Percentiles rank a stretch among this genome's conserved stretches.
Conservation (phyloP, 92 coral and sea anemone genomes). For the Zoanthus sansibaricus region DNA sequence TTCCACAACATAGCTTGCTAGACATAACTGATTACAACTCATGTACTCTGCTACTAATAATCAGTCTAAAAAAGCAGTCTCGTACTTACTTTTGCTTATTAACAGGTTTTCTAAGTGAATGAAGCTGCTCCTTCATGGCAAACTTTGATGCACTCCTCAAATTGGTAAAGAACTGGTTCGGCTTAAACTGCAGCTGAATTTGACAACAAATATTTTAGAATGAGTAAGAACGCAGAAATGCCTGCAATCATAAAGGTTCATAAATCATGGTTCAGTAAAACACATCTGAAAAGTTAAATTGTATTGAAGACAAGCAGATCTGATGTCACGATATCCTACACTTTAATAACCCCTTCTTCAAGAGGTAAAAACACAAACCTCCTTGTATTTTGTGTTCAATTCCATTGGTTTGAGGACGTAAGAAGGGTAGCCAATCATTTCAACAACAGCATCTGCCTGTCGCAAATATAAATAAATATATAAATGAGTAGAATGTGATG, state of each 20-base stretch:
- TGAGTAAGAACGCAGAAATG: neutral
- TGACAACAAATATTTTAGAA: neutral
- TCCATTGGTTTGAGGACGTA: constrained; percentile 54
- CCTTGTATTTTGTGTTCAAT: constrained; percentile 68
- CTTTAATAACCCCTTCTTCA: neutral
- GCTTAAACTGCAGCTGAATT: constrained; percentile 67
- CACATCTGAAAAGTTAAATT: neutral
- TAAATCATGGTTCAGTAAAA: neutral
- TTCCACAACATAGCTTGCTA: too few species aligned
- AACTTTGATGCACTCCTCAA: constrained; percentile 47
- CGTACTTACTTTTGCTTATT: constrained; percentile 73
- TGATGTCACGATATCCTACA: neutral
- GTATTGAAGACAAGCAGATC: neutral
- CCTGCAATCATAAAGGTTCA: neutral
- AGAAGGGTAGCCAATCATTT: constrained; percentile 85
- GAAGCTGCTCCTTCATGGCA: constrained; percentile 19
- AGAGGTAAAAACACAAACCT: constrained; percentile 36
- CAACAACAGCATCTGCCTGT: constrained; percentile 80
- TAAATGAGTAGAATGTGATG: neutral
- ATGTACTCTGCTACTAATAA: too few species aligned
- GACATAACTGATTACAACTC: too few species aligned
- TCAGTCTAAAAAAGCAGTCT: neutral
- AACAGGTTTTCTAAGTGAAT: constrained; percentile 70
- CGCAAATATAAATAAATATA: neutral
- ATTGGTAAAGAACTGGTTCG: constrained; percentile 65